Evolutionary conservation across 37 sponge, comb jelly and placozoan species (phyloP).

Genomic region (Hormiphora californensis): DNA sequence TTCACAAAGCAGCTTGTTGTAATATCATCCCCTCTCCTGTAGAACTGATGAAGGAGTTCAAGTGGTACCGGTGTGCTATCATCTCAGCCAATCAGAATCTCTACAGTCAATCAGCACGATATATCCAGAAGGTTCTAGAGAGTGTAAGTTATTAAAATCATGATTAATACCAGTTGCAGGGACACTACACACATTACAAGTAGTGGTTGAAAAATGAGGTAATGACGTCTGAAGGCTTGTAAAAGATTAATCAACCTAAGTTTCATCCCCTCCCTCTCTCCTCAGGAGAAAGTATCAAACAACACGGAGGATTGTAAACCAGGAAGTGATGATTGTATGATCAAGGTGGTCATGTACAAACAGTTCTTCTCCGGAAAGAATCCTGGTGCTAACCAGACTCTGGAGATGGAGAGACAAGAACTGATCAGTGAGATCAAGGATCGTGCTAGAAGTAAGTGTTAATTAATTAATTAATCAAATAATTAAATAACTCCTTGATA

Average conservation of each 20-base stretch:
- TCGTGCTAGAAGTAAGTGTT: neutral
- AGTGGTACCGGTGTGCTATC: conserved; percentile 9
- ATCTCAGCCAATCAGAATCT: neutral
- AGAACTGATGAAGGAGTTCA: conserved; percentile 13
- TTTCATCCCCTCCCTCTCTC: too few relatives aligned
- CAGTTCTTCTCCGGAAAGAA: conserved; percentile 12
- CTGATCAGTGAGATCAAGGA: conserved; percentile 11
- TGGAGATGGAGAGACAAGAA: neutral
- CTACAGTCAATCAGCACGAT: neutral
- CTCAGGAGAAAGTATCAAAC: neutral
- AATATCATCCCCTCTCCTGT: neutral
- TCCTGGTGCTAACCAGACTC: conserved; percentile 9
- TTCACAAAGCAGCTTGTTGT: too few relatives aligned
- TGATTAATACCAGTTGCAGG: too few relatives aligned
- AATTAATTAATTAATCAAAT: too few relatives aligned
- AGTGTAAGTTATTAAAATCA: neutral
- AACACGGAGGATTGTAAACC: conserved; percentile 15
- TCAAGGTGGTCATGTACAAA: conserved; percentile 9
- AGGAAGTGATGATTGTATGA: neutral
- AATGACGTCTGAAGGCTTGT: too few relatives aligned
- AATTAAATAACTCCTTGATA: too few relatives aligned
- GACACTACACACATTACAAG: too few relatives aligned
- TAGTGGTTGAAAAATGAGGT: too few relatives aligned
- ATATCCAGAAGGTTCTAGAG: conserved; percentile 3
- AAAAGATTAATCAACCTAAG: too few relatives aligned